These are phyloP conservation scores for Phyllotreta striolata DNA, from an alignment of 2,888 invertebrate species.

Conservation along the genomic window DNA sequence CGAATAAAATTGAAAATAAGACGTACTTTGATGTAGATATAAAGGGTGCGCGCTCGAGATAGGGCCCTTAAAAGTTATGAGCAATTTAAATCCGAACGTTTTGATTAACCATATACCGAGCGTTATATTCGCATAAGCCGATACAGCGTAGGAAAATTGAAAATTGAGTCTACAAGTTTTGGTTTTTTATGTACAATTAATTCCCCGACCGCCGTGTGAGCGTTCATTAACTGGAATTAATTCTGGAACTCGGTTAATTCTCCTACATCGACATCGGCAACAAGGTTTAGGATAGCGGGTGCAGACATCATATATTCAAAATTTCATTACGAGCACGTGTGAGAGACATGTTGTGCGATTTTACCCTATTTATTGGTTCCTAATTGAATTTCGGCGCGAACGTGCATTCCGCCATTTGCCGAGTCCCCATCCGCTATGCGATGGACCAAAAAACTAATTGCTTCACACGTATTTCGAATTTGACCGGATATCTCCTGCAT, in stretches of 20 bases:
- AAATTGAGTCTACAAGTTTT: no score
- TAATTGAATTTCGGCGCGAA: constrained; percentile 35
- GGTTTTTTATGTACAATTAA: no score
- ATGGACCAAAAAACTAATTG: no score
- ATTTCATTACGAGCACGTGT: constrained; percentile 37
- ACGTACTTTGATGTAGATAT: constrained; percentile 9
- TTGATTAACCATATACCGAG: constrained; percentile 7
- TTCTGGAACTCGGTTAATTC: constrained; percentile 9
- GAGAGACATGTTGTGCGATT: constrained; percentile 33
- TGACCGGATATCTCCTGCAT: no score
- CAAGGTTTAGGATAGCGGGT: constrained; percentile 5
- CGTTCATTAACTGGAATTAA: constrained; percentile 16
- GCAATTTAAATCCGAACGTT: constrained; percentile 1
- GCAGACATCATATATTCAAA: constrained; percentile 32
- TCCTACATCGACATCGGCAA: constrained; percentile 10
- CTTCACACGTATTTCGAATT: no score
- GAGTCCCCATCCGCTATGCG: background rate
- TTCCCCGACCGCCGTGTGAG: background rate
- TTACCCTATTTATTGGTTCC: constrained; percentile 35
- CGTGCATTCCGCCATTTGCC: constrained; percentile 4
- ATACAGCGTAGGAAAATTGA: no score
- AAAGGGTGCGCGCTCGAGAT: background rate
- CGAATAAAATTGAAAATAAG: constrained; percentile 14
- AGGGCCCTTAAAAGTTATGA: constrained; percentile 4
- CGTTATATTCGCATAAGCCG: no score